Evolutionary conservation across 2,113 vertebrate species (phyloP).

Genomic region (Salvelinus sp.): DNA sequence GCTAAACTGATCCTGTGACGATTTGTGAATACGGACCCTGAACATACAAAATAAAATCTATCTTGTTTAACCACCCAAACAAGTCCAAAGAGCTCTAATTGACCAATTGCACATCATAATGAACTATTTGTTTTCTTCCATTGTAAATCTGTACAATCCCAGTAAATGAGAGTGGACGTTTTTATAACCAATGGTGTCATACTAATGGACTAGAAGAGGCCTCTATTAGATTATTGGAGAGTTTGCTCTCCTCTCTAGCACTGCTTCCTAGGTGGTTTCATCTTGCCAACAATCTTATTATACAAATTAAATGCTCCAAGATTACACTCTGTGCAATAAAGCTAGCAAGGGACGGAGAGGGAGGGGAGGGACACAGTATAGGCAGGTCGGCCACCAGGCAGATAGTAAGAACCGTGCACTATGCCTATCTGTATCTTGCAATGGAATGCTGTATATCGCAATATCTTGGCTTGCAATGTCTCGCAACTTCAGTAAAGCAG

Average conservation of each 20-base stretch:
- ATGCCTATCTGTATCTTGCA: too few species aligned
- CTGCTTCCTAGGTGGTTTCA: conserved; percentile 15
- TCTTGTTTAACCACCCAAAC: neutral
- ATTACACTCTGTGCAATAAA: conserved; percentile 40
- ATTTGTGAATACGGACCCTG: too few species aligned
- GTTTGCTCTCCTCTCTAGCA: conserved; percentile 24
- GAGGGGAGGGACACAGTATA: too few species aligned
- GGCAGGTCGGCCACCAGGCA: too few species aligned
- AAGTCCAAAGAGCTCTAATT: neutral
- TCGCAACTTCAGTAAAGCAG: too few species aligned
- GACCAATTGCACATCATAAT: too few species aligned
- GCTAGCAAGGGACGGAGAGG: too few species aligned
- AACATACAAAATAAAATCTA: too few species aligned
- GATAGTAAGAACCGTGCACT: too few species aligned
- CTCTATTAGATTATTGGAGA: conserved; percentile 51
- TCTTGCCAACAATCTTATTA: conserved; percentile 61
- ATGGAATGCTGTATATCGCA: too few species aligned
- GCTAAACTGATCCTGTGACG: too few species aligned
- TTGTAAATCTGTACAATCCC: conserved; percentile 19
- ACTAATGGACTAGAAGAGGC: conserved; percentile 36
- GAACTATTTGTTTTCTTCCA: conserved; percentile 20
- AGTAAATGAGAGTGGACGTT: conserved; percentile 14
- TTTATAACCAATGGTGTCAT: conserved; percentile 22
- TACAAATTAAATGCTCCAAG: conserved; percentile 51
- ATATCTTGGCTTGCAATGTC: too few species aligned